Percentiles rank a stretch among this genome's conserved stretches.
Conservation (phyloP, 2,888 invertebrate species). For the Lasioglossum marginatum region DNA sequence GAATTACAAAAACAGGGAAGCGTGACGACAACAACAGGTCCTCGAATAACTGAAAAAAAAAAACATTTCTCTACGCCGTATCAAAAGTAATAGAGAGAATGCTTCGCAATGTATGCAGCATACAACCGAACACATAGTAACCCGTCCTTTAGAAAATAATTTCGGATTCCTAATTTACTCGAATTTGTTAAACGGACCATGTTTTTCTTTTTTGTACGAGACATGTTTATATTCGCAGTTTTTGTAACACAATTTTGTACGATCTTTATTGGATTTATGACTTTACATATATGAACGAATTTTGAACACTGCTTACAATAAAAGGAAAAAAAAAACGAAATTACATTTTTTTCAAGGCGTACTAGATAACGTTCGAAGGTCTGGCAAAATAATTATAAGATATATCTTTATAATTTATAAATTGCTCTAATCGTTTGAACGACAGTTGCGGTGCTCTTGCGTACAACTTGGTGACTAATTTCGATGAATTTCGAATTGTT, state of each 20-base stretch:
- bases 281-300: constrained; percentile 29
- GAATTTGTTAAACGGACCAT: constrained; percentile 52
- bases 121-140: neutral
- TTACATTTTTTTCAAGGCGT: neutral
- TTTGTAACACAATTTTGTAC: constrained; percentile 55
- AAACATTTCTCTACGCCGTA: neutral
- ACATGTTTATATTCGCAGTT: constrained; percentile 58
- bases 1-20: neutral
- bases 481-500: no score
- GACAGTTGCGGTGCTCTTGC: no score
- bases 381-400: neutral
- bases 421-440: no score
- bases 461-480: no score
- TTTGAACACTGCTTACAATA: constrained; percentile 26
- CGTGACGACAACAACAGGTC: neutral
- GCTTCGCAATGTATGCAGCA: neutral
- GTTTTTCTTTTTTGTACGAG: constrained; percentile 57
- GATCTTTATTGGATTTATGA: constrained; percentile 41
- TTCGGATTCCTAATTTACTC: constrained; percentile 57
- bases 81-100: neutral
- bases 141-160: constrained; percentile 30
- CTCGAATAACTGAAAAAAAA: neutral
- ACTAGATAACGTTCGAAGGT: neutral
- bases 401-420: no score
- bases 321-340: constrained; percentile 13